These are phyloP conservation scores for Hymenopus coronatus DNA, from an alignment of 2,888 invertebrate genomes.

Conservation along the genomic window DNA sequence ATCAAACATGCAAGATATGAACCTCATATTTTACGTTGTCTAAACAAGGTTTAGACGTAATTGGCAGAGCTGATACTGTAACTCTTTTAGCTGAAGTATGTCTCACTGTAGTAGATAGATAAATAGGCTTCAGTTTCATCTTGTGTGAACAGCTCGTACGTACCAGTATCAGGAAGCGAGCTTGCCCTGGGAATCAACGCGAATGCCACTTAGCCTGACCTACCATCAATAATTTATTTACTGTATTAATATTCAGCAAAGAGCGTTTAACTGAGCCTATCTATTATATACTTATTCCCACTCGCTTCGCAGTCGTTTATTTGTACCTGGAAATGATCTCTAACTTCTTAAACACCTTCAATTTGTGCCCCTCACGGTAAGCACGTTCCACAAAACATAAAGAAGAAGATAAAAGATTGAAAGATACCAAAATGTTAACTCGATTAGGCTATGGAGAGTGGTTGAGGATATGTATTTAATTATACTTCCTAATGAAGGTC, in stretches of 20 bases:
- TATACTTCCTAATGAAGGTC: neutral
- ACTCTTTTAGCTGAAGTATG: too few relatives aligned
- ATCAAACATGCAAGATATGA: too few relatives aligned
- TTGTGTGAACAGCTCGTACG: too few relatives aligned
- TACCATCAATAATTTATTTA: neutral
- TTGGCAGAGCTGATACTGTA: too few relatives aligned
- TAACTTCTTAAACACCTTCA: neutral
- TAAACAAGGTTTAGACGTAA: too few relatives aligned
- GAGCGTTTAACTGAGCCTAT: neutral
- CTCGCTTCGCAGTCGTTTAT: neutral
- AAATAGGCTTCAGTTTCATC: too few relatives aligned
- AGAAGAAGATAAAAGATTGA: neutral
- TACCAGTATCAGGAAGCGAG: too few relatives aligned
- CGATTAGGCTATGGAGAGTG: neutral
- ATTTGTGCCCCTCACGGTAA: neutral
- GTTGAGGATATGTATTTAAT: neutral
- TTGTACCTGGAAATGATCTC: neutral
- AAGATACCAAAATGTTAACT: neutral
- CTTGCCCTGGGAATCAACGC: too few relatives aligned
- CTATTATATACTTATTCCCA: neutral
- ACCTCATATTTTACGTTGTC: too few relatives aligned
- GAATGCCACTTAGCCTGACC: neutral
- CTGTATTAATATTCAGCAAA: neutral
- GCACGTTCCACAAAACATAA: neutral
- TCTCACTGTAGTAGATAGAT: too few relatives aligned